Base-by-base conservation (phyloP, 1,140 invertebrate genomes). In the Brachionus rotundiformis region DNA sequence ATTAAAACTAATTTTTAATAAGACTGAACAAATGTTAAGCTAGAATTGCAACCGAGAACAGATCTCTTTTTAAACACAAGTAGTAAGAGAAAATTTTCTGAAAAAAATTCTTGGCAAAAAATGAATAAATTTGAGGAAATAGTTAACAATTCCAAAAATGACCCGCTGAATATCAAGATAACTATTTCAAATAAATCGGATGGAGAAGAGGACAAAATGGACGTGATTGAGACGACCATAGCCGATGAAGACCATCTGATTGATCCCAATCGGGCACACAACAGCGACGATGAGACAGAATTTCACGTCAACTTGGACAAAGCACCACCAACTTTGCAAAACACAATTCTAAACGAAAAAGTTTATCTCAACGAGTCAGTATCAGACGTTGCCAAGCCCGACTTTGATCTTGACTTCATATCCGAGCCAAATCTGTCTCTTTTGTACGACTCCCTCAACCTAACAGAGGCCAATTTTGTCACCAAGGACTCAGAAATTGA, bases 271-370 rank as follows among this genome's bases (percentile, higher is more conserved):
- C 59, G 25, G 3, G 25, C 23, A 1, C 25, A 63, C 2, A 5
- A 39, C 6, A 68, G 44, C 13, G 36, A 49, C 1, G 75, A 79
- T 16, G 76, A 79, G 13, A 79, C 47, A 2, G 76, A 79, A 54
- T 79, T 79, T 59, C 76, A 79, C 29, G 76, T 79, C 1, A 79
- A 79, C 16, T 59, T 79, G 33, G 76, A 79, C 59, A 79, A 79
- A 79, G 76, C 76, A 23, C 76, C 76, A 25, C 76, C 76, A 19
- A 79, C 0, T 31, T 13, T 79, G 0, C 76, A 79, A 33, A 54
- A 79, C 33, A 79, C 76, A 59, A 63, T 79, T 59, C 27, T 79
- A 23, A 79, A 63, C 19, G 76, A 79, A 79, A 79, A 79, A 33
- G 39, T 79, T 3, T 79, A 79, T 23, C 29, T 79, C 27, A 79